A percentile compares a stretch with the other conserved stretches of the same genome.
These are phyloP conservation scores for Hippoglossus stenolepis DNA, from an alignment of 2,113 vertebrate species.

Conservation along the genomic window DNA sequence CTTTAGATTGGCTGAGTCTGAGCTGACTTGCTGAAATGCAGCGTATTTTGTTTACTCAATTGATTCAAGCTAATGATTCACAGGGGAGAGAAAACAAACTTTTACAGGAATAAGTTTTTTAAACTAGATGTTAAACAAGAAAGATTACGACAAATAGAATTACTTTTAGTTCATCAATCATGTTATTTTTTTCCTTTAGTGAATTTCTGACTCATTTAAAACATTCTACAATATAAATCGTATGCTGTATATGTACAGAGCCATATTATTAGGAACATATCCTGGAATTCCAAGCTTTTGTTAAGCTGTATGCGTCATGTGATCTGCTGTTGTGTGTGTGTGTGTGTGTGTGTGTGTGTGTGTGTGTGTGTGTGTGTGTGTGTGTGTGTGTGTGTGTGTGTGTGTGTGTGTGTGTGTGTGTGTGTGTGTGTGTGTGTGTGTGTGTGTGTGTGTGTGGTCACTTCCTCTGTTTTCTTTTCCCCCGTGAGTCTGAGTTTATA, in stretches of 20 bases:
- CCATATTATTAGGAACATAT: not conserved
- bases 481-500: not conserved
- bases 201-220: not conserved
- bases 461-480: not conserved
- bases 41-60: conserved; percentile 50
- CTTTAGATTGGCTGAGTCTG: not conserved
- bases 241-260: not conserved
- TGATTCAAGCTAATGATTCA: conserved; percentile 69
- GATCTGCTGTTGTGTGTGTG: not conserved
- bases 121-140: not conserved
- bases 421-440: no score
- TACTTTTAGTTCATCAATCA: no score
- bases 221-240: not conserved
- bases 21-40: not conserved
- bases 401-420: no score
- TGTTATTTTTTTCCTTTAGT: not conserved
- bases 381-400: no score
- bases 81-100: conserved; percentile 31
- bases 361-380: no score
- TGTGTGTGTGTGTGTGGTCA: not conserved
- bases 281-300: not conserved
- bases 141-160: no score
- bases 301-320: not conserved
- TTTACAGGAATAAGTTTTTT: conserved; percentile 46
- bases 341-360: no score